phyloP scores from a whole-genome alignment of 92 coral and sea anemone species.

The Diadumene lineata region DNA sequence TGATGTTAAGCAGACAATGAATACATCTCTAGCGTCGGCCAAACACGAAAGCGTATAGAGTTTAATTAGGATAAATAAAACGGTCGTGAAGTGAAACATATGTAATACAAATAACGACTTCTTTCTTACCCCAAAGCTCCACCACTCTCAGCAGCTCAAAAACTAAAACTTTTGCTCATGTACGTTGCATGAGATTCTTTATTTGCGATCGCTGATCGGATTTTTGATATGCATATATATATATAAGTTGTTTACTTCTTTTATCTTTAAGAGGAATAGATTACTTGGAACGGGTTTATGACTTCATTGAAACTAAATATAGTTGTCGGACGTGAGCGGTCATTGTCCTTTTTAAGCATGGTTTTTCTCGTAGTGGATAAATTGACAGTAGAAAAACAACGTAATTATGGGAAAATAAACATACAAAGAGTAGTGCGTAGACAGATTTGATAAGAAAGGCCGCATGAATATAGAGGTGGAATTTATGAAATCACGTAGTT shows the following conservation, averaged over 20 bases:
- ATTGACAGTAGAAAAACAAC: no score
- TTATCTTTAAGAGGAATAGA: constrained; percentile 2
- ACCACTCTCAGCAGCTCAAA: no score
- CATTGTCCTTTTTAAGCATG: background rate
- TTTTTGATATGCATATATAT: background rate
- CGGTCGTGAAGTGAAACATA: background rate
- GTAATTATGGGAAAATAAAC: no score
- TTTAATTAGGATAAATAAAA: background rate
- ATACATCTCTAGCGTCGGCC: background rate
- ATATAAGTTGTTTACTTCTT: no score
- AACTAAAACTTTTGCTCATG: no score
- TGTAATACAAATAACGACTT: background rate
- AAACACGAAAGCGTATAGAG: background rate
- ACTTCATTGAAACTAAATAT: background rate
- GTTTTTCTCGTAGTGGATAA: background rate
- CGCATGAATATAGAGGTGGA: no score
- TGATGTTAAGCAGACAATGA: constrained; percentile 30
- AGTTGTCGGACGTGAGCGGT: background rate
- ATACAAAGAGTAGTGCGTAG: no score
- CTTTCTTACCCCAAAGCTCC: no score
- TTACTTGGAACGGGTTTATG: background rate
- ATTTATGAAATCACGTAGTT: no score
- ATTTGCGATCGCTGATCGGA: background rate
- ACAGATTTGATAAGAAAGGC: no score
- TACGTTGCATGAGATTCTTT: background rate